Percentiles rank a stretch among this genome's conserved stretches.
Conservation (phyloP, 2,113 vertebrate genomes). For the Empidonax alnorum region DNA sequence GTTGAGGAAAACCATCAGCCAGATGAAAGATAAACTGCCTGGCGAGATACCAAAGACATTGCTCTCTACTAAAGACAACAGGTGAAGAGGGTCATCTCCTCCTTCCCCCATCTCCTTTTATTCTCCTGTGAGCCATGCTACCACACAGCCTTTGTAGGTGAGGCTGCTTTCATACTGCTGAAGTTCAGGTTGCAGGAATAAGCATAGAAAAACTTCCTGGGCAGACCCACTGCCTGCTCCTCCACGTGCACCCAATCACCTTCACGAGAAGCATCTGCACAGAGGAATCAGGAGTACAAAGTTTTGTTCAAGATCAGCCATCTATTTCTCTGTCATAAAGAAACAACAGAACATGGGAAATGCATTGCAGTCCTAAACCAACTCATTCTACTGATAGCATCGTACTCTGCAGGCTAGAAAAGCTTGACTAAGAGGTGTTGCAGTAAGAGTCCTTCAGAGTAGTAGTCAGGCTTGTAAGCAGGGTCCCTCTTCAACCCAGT, state of each 20-base stretch:
- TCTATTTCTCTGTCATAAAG: neutral
- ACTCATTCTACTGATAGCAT: neutral
- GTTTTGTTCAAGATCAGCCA: neutral
- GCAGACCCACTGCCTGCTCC: neutral
- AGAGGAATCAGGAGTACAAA: neutral
- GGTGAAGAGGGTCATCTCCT: neutral
- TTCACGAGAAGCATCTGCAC: rapidly evolving
- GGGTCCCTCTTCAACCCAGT: neutral
- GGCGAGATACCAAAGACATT: rapidly evolving
- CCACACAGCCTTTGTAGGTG: neutral
- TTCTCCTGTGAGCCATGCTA: neutral
- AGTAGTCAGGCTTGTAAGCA: neutral
- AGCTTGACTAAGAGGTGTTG: neutral
- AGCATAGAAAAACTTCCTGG: neutral
- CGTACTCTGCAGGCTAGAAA: neutral
- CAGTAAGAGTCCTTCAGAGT: neutral
- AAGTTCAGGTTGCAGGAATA: neutral
- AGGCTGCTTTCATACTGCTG: neutral
- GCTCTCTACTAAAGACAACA: neutral
- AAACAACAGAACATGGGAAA: neutral
- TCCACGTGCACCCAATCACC: neutral
- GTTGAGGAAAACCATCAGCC: neutral
- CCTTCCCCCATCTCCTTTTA: neutral
- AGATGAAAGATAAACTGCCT: neutral
- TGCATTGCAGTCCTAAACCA: rapidly evolving